A percentile compares a stretch with the other conserved stretches of the same genome.
phyloP scores from a whole-genome alignment of 1,140 invertebrate genomes.

The Chelonus insularis region DNA sequence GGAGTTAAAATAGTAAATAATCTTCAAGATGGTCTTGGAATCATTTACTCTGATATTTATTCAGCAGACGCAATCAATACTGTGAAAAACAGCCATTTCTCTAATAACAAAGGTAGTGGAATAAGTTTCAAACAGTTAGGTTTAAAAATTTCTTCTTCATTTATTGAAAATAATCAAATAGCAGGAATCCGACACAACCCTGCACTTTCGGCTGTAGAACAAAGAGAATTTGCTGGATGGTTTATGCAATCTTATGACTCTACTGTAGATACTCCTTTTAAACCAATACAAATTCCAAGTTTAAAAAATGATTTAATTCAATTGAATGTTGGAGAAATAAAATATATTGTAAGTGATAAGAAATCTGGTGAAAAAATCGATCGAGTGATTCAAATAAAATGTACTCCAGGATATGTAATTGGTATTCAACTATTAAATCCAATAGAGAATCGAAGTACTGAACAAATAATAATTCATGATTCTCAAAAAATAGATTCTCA shows the following conservation, averaged over 20 bases:
- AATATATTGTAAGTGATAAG: slow-evolving; percentile 75
- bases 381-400: slow-evolving; percentile 51
- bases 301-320: slow-evolving; percentile 66
- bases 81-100: slow-evolving; percentile 86
- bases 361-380: slow-evolving; percentile 53
- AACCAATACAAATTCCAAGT: slow-evolving; percentile 70
- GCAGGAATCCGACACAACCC: slow-evolving; percentile 94
- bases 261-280: slow-evolving; percentile 69
- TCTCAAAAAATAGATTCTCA: slow-evolving; percentile 65
- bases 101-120: slow-evolving; percentile 83
- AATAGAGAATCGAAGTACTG: slow-evolving; percentile 83
- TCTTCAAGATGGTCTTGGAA: slow-evolving; percentile 83
- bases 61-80: slow-evolving; percentile 82
- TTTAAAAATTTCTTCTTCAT: slow-evolving; percentile 73
- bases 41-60: slow-evolving; percentile 88
- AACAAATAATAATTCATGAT: slow-evolving; percentile 79
- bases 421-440: slow-evolving; percentile 85
- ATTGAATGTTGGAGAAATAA: slow-evolving; percentile 73
- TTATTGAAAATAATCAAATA: slow-evolving; percentile 81
- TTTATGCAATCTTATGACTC: slow-evolving; percentile 71
- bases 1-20: slow-evolving; percentile 81
- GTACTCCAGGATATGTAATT: slow-evolving; percentile 75
- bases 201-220: slow-evolving; percentile 78
- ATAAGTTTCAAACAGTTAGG: slow-evolving; percentile 87
- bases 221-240: slow-evolving; percentile 92